Conservation (phyloP, 1,140 invertebrate genomes). For the Stratiolaelaps scimitus region DNA sequence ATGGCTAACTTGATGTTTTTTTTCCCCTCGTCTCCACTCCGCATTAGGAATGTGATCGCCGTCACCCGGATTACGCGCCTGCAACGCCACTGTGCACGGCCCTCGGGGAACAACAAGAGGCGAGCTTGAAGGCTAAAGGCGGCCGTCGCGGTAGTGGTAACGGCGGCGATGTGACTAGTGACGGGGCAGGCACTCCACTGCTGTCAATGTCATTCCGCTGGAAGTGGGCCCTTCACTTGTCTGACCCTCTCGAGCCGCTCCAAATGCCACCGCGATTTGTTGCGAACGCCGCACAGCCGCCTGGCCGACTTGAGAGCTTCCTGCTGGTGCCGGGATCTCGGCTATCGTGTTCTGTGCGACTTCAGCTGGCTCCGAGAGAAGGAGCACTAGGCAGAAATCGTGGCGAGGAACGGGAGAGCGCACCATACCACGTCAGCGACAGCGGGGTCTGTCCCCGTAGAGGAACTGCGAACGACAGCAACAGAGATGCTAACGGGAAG, state of each 20-base stretch:
- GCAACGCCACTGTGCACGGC: not conserved
- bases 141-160: too few species aligned
- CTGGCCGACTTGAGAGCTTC: conserved; percentile 21
- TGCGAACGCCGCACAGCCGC: not conserved
- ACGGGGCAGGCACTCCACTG: too few species aligned
- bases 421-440: not conserved
- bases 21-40: too few species aligned
- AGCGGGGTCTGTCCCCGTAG: not conserved
- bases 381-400: conserved; percentile 4
- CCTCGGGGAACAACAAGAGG: not conserved
- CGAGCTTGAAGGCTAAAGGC: not conserved
- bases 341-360: conserved; percentile 1
- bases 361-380: not conserved
- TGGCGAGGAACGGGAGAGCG: conserved; percentile 13
- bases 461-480: too few species aligned
- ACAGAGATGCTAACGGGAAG: too few species aligned
- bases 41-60: conserved; percentile 9
- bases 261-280: not conserved
- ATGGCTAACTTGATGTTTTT: too few species aligned
- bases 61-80: conserved; percentile 1
- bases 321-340: conserved; percentile 17
- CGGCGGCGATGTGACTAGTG: too few species aligned
- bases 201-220: conserved; percentile 5
- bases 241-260: conserved; percentile 17
- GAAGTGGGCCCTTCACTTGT: conserved; percentile 20